Evolutionary conservation across 2,113 vertebrate species (phyloP), one percentile per base, ranked within the genome.

Genomic region (Trachemys scripta): DNA sequence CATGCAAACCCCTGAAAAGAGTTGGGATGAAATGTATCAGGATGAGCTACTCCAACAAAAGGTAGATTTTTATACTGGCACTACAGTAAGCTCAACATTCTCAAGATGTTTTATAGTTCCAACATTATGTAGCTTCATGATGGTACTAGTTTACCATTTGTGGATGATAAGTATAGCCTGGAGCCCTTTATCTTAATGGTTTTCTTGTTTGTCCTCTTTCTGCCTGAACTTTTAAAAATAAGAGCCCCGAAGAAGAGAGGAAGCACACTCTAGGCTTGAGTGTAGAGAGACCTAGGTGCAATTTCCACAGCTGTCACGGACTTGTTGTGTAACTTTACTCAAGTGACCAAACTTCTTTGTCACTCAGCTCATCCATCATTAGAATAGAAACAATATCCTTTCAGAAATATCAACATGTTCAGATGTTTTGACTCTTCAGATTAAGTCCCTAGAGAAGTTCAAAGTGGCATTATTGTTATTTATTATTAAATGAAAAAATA

Each of bases 321-420:
- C 24, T 56, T 29, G 13, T 65, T 65, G 62, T 65, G 62, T 65
- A 35, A 65, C 25, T 27, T 35, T 35, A 35, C 14, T 5, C 16
- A 84, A 85, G 13, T 38, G 76, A 87, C 72, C 80, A 87, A 85
- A 54, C 0, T 0, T 24, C 86, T 25, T 1, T 16, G 17, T 86
- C 53, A 89, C 50, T 87, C 75, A 54, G 10, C 7, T 81, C 80
- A 7, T 45, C 45, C 45, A 45, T 6, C 45, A 87, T 24, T 85
- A 82, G 81, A 57, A 42, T n/a, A 76, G 20, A 50, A 42, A 75
- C 75, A 29, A 19, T 51, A 14, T 49, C 13, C 20, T 84, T 92
- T 94, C 85, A 94, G 80, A 24, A 89, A 69, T 80, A 87, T 16
- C 90, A 56, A 96, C 57, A 45, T 59, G 51, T 62, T 50, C 59